Conservation (phyloP, 2,113 vertebrate genomes). For the Gorilla gorilla region DNA sequence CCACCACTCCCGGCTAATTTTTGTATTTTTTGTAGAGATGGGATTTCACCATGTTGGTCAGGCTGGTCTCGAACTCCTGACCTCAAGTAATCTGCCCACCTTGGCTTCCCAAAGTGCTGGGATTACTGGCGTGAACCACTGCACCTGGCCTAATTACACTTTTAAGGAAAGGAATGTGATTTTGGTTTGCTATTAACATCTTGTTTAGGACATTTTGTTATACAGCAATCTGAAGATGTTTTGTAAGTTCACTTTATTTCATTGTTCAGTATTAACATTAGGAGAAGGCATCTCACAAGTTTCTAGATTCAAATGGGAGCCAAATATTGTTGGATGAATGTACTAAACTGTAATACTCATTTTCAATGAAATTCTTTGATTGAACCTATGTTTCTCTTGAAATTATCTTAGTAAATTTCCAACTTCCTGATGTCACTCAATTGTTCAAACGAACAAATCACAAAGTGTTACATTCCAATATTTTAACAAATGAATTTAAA, state of each 20-base stretch:
- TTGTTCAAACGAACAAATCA: background rate
- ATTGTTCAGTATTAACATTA: background rate
- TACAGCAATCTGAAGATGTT: background rate
- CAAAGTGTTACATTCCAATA: background rate
- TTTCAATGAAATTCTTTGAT: background rate
- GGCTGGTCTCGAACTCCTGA: too few relatives aligned
- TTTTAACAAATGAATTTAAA: background rate
- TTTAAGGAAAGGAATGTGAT: background rate
- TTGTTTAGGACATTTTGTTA: background rate
- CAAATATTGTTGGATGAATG: background rate
- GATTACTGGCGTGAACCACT: too few relatives aligned
- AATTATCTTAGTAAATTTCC: background rate
- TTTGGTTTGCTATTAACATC: background rate
- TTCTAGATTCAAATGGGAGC: background rate
- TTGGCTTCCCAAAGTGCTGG: too few relatives aligned
- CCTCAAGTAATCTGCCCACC: too few relatives aligned
- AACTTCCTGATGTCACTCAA: background rate
- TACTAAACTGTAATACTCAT: background rate
- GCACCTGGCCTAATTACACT: background rate
- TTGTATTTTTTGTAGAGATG: too few relatives aligned
- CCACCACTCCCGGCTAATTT: too few relatives aligned
- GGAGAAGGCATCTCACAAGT: background rate
- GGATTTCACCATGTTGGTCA: too few relatives aligned
- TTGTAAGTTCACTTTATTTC: background rate
- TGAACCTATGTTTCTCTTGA: slow-evolving; percentile 1